Evolutionary conservation across 1,140 invertebrate genomes (phyloP), one percentile per base, ranked within the genome.

Genomic region (Wiebesia pumilae): DNA sequence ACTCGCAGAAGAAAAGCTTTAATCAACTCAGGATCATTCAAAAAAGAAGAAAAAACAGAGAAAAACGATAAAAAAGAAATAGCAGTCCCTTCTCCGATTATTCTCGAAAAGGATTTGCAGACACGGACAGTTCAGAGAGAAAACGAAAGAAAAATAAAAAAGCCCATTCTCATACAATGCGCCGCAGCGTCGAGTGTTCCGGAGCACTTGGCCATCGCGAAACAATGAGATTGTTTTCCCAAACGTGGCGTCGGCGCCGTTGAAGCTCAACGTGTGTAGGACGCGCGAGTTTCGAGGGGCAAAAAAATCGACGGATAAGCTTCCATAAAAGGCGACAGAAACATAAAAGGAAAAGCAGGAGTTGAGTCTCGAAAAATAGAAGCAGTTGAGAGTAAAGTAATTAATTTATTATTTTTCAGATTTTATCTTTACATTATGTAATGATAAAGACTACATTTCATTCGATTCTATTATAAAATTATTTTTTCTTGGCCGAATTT

Each of bases 121-220:
- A 85, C 82, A 75, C 51, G 62, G 77, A 80, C 75, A 87, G 88
- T 89, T 79, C 88, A 89, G 88, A 88, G 89, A 89, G 84, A 88
- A 84, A 81, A 86, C 88, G 40, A 83, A 81, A 84, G 33, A 87
- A 67, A 85, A 51, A 62, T 24, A 62, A 82, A 87, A 86, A 84
- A 87, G 83, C 69, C 69, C 73, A 85, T 89, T 88, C 88, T 90
- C 90, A 90, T 89, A 91, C 90, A 90, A 91, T 84, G 87, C 90
- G 88, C 16, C 47, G 33, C 47, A 47, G 33, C 67, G 78, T 73
- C 51, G 84, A 84, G 75, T 78, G 67, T 73, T 62, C 71, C 71
- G 69, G 35, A 38, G 73, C 71, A 77, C 58, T 86, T 65, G 83
- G 71, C 80, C 83, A 86, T 81, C 80, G 81, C 54, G 85, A 84